Evolutionary conservation across 2,113 vertebrate genomes (phyloP).

Genomic region (Oncorhynchus nerka): DNA sequence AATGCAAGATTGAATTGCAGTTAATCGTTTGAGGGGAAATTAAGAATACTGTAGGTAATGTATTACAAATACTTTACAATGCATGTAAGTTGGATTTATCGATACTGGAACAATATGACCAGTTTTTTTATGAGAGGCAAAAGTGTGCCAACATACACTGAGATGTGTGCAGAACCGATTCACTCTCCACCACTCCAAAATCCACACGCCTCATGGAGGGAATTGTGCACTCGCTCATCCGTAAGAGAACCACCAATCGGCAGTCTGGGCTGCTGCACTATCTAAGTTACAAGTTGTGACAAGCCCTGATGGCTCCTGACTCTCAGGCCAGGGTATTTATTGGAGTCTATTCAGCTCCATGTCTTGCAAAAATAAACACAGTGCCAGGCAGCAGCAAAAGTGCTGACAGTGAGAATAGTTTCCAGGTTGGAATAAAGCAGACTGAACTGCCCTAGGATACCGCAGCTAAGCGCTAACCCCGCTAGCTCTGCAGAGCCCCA

Average conservation of each 20-base stretch:
- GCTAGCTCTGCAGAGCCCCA: neutral
- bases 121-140: too few species aligned
- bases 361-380: constrained; percentile 76
- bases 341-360: constrained; percentile 73
- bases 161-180: constrained; percentile 18
- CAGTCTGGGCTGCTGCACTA: constrained; percentile 47
- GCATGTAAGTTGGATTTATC: too few species aligned
- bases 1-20: too few species aligned
- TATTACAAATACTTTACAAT: too few species aligned
- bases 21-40: too few species aligned
- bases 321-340: constrained; percentile 71
- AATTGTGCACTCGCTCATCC: constrained; percentile 54
- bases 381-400: constrained; percentile 70
- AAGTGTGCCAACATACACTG: too few species aligned
- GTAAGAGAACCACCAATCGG: constrained; percentile 54
- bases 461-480: neutral
- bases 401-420: constrained; percentile 76
- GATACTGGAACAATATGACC: too few species aligned
- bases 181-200: constrained; percentile 40
- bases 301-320: constrained; percentile 72
- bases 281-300: constrained; percentile 77
- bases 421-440: constrained; percentile 67
- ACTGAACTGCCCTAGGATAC: constrained; percentile 16
- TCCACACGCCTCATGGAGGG: constrained; percentile 43
- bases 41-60: too few species aligned